Conservation (phyloP, 2,113 vertebrate genomes). For the Oncorhynchus masou region DNA sequence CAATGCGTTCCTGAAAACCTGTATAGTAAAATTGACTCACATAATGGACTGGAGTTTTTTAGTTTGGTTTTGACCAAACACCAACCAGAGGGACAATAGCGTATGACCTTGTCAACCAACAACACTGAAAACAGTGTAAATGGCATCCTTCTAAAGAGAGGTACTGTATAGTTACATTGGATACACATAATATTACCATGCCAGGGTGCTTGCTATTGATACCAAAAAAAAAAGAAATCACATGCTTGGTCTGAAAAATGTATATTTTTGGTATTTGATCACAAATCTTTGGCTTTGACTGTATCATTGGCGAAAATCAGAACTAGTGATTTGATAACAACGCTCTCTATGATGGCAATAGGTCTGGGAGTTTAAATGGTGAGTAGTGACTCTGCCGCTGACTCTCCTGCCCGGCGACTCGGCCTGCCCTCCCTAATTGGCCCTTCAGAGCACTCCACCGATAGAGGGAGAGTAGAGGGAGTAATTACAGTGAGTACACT, state of each 20-base stretch:
- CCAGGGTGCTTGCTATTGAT: neutral
- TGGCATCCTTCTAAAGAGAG: neutral
- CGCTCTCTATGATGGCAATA: conserved; percentile 13
- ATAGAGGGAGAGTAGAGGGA: conserved; percentile 42
- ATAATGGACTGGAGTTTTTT: neutral
- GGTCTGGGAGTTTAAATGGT: conserved; percentile 17
- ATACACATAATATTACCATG: neutral
- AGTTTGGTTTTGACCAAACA: neutral
- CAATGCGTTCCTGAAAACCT: neutral
- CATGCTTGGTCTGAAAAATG: no score
- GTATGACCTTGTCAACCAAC: neutral
- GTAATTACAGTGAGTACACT: conserved; percentile 56
- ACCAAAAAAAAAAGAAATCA: neutral
- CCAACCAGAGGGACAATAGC: conserved; percentile 4
- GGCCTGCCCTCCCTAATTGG: conserved; percentile 60
- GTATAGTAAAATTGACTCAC: neutral
- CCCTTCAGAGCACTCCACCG: conserved; percentile 50
- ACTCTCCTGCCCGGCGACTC: conserved; percentile 43
- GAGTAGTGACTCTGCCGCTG: conserved; percentile 29
- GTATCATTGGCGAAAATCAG: neutral
- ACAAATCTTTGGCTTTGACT: neutral
- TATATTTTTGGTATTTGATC: neutral
- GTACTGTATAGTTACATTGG: neutral
- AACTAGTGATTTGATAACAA: neutral
- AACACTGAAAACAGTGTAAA: neutral